Percentiles rank a stretch among this genome's conserved stretches.
phyloP scores from a whole-genome alignment of 2,797 vertebrate species.

The Sebastes iracundus region DNA sequence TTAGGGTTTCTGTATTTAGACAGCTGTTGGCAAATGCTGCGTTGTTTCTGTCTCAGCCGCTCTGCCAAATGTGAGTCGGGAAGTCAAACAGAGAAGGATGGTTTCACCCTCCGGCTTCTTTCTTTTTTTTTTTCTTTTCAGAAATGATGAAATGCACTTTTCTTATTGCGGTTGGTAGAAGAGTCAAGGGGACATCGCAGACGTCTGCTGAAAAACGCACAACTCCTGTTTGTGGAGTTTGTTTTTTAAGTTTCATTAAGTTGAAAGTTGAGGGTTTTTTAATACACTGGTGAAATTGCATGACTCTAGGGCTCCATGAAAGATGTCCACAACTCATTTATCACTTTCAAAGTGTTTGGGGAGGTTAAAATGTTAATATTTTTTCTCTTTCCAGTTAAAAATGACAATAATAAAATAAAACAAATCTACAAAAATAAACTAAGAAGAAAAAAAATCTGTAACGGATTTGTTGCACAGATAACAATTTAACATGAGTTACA shows the following conservation, averaged over 20 bases:
- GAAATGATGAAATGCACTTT: constrained; percentile 2
- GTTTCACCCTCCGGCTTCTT: not conserved
- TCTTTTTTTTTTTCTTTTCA: not conserved
- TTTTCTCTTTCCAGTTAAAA: not conserved
- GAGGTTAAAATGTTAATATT: not conserved
- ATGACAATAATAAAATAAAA: not conserved
- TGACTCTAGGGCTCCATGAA: too few relatives aligned
- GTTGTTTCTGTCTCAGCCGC: constrained; percentile 23
- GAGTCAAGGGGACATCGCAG: not conserved
- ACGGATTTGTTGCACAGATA: not conserved
- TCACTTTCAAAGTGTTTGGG: not conserved
- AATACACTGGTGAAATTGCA: not conserved
- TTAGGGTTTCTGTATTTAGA: constrained; percentile 31
- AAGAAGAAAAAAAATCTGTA: not conserved
- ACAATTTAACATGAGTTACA: not conserved
- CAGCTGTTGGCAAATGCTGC: constrained; percentile 14
- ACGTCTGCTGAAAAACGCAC: not conserved
- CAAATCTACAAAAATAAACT: not conserved
- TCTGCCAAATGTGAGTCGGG: constrained; percentile 17
- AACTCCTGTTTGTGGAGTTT: not conserved
- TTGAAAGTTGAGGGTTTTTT: not conserved
- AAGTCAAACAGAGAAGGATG: constrained; percentile 16
- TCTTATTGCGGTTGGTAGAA: not conserved
- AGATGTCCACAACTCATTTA: not conserved
- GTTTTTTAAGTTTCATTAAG: not conserved